phyloP scores from a whole-genome alignment of 1,140 invertebrate genomes.

The Asbolus verrucosus region DNA sequence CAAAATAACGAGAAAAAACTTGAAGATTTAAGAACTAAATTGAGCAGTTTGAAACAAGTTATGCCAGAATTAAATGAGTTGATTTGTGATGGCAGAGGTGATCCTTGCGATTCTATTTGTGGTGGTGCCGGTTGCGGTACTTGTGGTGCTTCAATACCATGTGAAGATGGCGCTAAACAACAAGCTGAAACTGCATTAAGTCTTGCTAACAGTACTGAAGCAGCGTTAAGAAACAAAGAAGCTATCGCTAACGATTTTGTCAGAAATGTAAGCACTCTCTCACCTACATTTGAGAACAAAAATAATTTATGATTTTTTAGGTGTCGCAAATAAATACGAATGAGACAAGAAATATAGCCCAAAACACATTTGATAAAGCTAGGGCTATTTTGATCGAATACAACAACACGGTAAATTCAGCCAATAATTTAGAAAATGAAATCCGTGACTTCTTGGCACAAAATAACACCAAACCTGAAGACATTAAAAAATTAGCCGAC shows the following conservation, averaged over 20 bases:
- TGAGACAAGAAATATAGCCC: slow-evolving; percentile 56
- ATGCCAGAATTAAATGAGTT: slow-evolving; percentile 87
- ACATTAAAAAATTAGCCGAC: slow-evolving; percentile 83
- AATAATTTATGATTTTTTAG: slow-evolving; percentile 46
- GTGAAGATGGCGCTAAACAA: slow-evolving; percentile 88
- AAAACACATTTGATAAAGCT: slow-evolving; percentile 58
- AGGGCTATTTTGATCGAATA: slow-evolving; percentile 52
- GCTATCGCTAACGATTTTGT: slow-evolving; percentile 78
- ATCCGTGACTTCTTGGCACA: slow-evolving; percentile 82
- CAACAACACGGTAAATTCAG: slow-evolving; percentile 67
- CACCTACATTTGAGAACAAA: background rate
- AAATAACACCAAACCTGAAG: slow-evolving; percentile 81
- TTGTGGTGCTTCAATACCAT: slow-evolving; percentile 88
- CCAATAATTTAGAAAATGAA: slow-evolving; percentile 72
- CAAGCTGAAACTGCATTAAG: slow-evolving; percentile 88
- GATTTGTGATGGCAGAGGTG: slow-evolving; percentile 87
- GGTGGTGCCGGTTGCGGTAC: slow-evolving; percentile 93
- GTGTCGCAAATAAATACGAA: slow-evolving; percentile 60
- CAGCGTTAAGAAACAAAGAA: slow-evolving; percentile 84
- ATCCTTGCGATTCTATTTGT: slow-evolving; percentile 90
- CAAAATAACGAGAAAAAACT: slow-evolving; percentile 78
- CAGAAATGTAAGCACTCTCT: slow-evolving; percentile 67
- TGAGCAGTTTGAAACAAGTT: slow-evolving; percentile 72
- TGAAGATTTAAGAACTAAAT: slow-evolving; percentile 74
- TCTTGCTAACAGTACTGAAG: slow-evolving; percentile 85